Conservation (phyloP, 2,113 vertebrate genomes). For the Penelope pileata region DNA sequence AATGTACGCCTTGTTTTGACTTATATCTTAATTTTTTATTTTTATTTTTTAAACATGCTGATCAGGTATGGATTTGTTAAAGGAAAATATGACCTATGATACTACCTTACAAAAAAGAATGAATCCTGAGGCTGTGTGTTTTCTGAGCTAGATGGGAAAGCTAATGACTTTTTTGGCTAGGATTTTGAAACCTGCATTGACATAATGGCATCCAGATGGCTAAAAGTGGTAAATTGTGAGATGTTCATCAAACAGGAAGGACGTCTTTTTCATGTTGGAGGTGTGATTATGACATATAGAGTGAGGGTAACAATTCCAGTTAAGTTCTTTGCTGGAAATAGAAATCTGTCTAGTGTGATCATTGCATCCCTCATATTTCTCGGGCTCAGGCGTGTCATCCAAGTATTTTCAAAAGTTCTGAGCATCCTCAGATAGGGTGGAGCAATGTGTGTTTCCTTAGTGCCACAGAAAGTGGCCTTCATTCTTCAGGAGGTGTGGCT, state of each 20-base stretch:
- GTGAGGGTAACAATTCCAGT: background rate
- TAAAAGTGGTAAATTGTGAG: background rate
- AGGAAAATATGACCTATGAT: background rate
- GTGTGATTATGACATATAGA: background rate
- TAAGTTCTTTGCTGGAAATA: slow-evolving; percentile 14
- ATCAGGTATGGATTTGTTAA: background rate
- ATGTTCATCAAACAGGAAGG: background rate
- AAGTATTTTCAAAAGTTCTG: background rate
- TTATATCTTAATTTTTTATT: background rate
- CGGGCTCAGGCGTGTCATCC: background rate
- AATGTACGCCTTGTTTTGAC: no score
- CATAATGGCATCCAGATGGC: background rate
- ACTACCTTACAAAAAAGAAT: background rate
- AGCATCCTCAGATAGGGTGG: background rate
- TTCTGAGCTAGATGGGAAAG: background rate
- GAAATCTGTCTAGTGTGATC: background rate
- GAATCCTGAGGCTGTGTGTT: background rate
- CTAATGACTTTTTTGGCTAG: background rate
- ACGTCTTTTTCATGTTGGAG: background rate
- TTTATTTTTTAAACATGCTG: background rate
- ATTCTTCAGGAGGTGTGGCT: background rate
- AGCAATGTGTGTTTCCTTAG: background rate
- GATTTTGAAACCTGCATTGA: background rate
- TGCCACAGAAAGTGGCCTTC: background rate
- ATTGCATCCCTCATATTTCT: background rate